phyloP scores from a whole-genome alignment of 92 coral and sea anemone genomes.

The Phymanthus crucifer region DNA sequence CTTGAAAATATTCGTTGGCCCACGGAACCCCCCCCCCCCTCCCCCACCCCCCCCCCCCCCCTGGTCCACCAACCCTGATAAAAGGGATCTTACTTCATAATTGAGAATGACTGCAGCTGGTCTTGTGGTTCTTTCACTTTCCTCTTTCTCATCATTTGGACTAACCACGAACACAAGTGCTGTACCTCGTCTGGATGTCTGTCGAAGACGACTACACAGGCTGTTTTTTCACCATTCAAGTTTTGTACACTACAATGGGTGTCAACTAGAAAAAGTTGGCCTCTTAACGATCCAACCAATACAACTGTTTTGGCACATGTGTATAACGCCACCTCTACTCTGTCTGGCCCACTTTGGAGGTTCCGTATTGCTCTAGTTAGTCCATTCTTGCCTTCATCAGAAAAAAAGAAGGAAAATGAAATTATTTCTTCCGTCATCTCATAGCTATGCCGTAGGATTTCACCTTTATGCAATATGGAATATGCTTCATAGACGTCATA shows the following conservation, averaged over 20 bases:
- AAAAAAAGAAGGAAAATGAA: constrained; percentile 9
- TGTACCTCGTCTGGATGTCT: constrained; percentile 14
- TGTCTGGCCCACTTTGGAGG: neutral
- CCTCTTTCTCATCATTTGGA: neutral
- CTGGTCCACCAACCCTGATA: no score
- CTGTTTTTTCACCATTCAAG: constrained; percentile 21
- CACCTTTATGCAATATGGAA: constrained; percentile 20
- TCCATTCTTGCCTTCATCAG: constrained; percentile 1
- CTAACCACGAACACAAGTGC: constrained; percentile 34
- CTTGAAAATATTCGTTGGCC: no score
- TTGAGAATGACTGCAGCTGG: constrained; percentile 15
- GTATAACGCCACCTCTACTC: constrained; percentile 30
- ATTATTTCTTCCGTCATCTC: constrained; percentile 44
- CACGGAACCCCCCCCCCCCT: no score
- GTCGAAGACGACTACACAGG: constrained; percentile 26
- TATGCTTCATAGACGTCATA: constrained; percentile 55
- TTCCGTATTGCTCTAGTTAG: constrained; percentile 26
- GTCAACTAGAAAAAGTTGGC: constrained; percentile 37
- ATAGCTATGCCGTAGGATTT: constrained; percentile 5
- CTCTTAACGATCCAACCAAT: constrained; percentile 22
- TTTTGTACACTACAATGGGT: constrained; percentile 20
- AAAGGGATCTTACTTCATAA: neutral
- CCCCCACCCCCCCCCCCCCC: no score
- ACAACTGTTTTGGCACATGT: constrained; percentile 32
- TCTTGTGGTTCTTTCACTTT: neutral